Base-by-base conservation (phyloP, 2,113 vertebrate species). In the Morphnarchus princeps region DNA sequence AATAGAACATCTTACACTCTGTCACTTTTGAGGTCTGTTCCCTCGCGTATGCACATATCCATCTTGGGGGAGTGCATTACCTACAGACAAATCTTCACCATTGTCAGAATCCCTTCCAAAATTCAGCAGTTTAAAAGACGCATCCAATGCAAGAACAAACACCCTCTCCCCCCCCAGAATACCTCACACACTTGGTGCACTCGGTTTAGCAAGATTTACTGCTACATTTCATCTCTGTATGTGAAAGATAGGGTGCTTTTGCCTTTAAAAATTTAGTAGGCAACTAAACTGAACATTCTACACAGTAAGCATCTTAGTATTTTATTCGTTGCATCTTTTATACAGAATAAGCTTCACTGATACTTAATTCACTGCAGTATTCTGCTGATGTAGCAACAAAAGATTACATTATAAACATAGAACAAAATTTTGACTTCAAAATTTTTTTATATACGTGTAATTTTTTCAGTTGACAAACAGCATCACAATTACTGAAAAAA, bases 341-440 rank as follows among this genome's bases (percentile, higher is more conserved):
- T 97, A 98, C 97, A 98, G 96, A 93, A 95, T 98, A 97, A 97
- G 97, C 96, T 98, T 98, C 97, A 98, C 97, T 97, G 97, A 96
- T 98, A 97, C 89, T 98, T 97, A 97, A 97, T 97, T 97, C 97
- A 98, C 97, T 98, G 97, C 97, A 98, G 96, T 97, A 98, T 97
- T 97, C 96, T 98, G 95, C 97, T 94, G 95, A 93, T 89, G 93
- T 87, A 98, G 96, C 96, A 98, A 96, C 95, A 98, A 96, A 98
- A 94, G 97, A 97, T 97, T 97, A 98, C 97, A 98, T 97, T 97
- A 98, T 97, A 97, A 98, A 98, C 97, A 98, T 96, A 96, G 86
- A 98, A 97, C 96, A 98, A 87, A 97, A 95, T 89, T 97, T 97
- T 93, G 28, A 97, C 89, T 97, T 96, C 13, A 89, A 97, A 71